Evolutionary conservation across 2,888 invertebrate species (phyloP).

Genomic region (Ophion slaviceki): DNA sequence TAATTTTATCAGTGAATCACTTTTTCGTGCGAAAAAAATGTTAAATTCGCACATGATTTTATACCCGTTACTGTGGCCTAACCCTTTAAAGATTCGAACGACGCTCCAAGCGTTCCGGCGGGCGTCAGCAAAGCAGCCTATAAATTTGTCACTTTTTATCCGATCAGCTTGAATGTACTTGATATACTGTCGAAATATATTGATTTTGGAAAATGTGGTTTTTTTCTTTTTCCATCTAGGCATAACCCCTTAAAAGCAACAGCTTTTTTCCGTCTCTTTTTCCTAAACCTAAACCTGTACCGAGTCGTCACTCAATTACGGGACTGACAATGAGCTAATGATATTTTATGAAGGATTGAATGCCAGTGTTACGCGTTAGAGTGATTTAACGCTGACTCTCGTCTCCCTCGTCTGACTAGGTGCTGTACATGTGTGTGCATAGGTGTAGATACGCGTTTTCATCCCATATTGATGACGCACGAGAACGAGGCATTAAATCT

Average conservation of each 20-base stretch:
- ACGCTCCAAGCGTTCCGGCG: too few species aligned
- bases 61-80: too few species aligned
- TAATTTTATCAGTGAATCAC: too few species aligned
- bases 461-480: conserved; percentile 61
- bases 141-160: too few species aligned
- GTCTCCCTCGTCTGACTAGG: conserved; percentile 19
- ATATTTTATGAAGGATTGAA: not conserved
- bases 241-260: not conserved
- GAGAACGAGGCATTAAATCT: conserved; percentile 42
- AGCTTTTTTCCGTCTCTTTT: not conserved
- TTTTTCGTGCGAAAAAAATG: too few species aligned
- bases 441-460: conserved; percentile 16
- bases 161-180: too few species aligned
- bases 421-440: conserved; percentile 1
- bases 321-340: conserved; percentile 5
- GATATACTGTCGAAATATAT: too few species aligned
- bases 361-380: conserved; percentile 11
- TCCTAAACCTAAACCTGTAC: not conserved
- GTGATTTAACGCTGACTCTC: conserved; percentile 40
- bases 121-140: too few species aligned
- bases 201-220: too few species aligned
- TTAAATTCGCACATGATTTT: too few species aligned
- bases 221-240: too few species aligned
- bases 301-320: conserved; percentile 12
- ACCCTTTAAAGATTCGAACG: too few species aligned